Percentiles rank a stretch among this genome's conserved stretches.
phyloP scores from a whole-genome alignment of 92 coral and sea anemone genomes.

The Phenganax subtilis region DNA sequence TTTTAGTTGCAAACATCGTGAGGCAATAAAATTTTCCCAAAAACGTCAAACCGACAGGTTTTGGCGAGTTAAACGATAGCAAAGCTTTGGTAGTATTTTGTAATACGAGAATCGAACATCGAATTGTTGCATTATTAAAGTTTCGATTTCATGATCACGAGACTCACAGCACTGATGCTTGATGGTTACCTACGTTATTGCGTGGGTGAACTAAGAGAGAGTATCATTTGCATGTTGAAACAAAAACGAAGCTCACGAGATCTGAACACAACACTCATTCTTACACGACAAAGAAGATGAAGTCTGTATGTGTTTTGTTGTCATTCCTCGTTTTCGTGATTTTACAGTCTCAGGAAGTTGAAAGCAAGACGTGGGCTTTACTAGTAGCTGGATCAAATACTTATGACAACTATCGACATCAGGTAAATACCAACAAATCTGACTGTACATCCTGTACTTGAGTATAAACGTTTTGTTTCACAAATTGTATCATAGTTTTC shows the following conservation, averaged over 20 bases:
- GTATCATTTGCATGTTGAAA: not conserved
- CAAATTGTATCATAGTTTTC: too few relatives aligned
- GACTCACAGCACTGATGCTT: not conserved
- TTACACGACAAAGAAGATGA: not conserved
- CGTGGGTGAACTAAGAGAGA: not conserved
- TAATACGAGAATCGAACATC: too few relatives aligned
- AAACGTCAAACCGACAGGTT: too few relatives aligned
- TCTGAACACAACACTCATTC: not conserved
- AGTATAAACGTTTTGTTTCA: too few relatives aligned
- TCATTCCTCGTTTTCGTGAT: not conserved
- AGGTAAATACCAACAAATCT: conserved; percentile 49
- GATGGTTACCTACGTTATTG: not conserved
- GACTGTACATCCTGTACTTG: too few relatives aligned
- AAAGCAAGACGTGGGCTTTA: conserved; percentile 83
- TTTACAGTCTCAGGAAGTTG: conserved; percentile 2
- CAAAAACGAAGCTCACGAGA: not conserved
- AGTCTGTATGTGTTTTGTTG: not conserved
- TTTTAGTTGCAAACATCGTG: too few relatives aligned
- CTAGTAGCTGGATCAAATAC: conserved; percentile 75
- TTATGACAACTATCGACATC: conserved; percentile 85
- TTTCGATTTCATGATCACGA: too few relatives aligned
- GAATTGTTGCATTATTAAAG: too few relatives aligned
- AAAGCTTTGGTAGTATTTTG: too few relatives aligned
- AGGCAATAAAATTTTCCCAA: too few relatives aligned
- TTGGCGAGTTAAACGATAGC: too few relatives aligned